Evolutionary conservation across 2,888 invertebrate genomes (phyloP).

Genomic region (Patella caerulea): DNA sequence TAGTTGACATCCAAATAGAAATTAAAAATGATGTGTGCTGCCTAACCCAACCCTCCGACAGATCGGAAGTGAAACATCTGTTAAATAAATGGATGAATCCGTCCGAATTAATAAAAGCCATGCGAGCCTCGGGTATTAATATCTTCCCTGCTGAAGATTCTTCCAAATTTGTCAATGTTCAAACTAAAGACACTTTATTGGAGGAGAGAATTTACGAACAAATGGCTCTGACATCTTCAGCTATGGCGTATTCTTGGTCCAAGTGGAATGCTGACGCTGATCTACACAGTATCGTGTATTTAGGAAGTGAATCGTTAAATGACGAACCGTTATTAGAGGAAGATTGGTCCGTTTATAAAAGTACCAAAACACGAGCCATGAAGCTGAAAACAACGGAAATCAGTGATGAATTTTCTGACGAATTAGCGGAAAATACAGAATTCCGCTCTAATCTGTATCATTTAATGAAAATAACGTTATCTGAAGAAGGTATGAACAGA

Average conservation of each 20-base stretch:
- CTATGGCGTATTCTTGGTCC: constrained; percentile 69
- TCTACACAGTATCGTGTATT: constrained; percentile 61
- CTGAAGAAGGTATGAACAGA: constrained; percentile 53
- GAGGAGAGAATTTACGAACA: constrained; percentile 68
- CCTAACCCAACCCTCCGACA: constrained; percentile 61
- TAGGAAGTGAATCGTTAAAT: constrained; percentile 62
- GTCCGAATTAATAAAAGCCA: constrained; percentile 61
- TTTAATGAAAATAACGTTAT: constrained; percentile 45
- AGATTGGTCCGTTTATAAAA: constrained; percentile 65
- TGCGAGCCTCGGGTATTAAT: constrained; percentile 66
- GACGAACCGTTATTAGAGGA: constrained; percentile 69
- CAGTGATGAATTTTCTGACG: constrained; percentile 63
- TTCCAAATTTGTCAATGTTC: constrained; percentile 69
- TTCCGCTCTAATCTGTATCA: constrained; percentile 69
- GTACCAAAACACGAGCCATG: constrained; percentile 62
- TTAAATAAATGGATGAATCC: constrained; percentile 65
- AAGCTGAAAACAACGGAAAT: constrained; percentile 68
- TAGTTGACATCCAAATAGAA: constrained; percentile 70
- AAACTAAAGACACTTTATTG: constrained; percentile 66
- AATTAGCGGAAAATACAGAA: constrained; percentile 59
- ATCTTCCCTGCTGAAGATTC: constrained; percentile 70
- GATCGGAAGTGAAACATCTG: constrained; percentile 60
- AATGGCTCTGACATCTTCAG: constrained; percentile 67
- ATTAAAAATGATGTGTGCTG: constrained; percentile 67
- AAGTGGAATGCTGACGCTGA: constrained; percentile 68